A percentile compares a stretch with the other conserved stretches of the same genome.
Evolutionary conservation across 2,113 vertebrate species (phyloP).

Genomic region (Lamprotornis superbus): DNA sequence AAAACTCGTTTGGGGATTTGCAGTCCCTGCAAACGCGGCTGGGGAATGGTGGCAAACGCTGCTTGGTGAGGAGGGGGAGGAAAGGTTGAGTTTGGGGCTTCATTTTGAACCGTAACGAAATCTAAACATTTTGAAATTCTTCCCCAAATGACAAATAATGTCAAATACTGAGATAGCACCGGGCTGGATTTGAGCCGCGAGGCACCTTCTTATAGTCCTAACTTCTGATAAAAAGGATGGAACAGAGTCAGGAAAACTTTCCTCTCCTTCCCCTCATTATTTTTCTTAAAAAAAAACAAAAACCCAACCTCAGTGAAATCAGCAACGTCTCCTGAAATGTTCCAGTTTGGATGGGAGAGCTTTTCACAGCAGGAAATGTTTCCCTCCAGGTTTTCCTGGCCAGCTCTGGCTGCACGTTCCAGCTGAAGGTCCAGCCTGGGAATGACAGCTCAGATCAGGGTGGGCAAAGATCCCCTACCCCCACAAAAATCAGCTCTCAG

Average conservation of each 20-base stretch:
- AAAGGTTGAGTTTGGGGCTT: slow-evolving; percentile 46
- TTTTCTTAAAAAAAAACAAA: not conserved
- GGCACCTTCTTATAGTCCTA: slow-evolving; percentile 65
- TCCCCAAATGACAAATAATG: slow-evolving; percentile 68
- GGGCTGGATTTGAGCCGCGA: slow-evolving; percentile 56
- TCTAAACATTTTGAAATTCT: slow-evolving; percentile 64
- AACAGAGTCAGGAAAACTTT: slow-evolving; percentile 51
- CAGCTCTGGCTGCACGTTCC: not conserved
- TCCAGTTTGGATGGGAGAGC: slow-evolving; percentile 19
- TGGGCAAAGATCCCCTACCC: not conserved
- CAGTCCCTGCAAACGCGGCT: fast-evolving
- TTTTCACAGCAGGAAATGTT: not conserved
- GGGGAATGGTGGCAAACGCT: not conserved
- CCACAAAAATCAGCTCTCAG: not conserved
- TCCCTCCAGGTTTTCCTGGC: not conserved
- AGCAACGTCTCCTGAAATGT: not conserved
- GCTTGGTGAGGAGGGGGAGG: not conserved
- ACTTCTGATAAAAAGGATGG: slow-evolving; percentile 65
- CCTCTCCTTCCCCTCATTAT: slow-evolving; percentile 27
- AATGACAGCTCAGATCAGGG: not conserved
- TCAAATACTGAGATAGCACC: slow-evolving; percentile 67
- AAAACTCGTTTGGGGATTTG: fast-evolving
- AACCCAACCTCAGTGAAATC: not conserved
- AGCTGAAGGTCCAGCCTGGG: not conserved
- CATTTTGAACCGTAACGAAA: not conserved